A percentile compares a stretch with the other conserved stretches of the same genome.
phyloP scores from a whole-genome alignment of 2,888 invertebrate genomes.

The Notocelia uddmanniana region DNA sequence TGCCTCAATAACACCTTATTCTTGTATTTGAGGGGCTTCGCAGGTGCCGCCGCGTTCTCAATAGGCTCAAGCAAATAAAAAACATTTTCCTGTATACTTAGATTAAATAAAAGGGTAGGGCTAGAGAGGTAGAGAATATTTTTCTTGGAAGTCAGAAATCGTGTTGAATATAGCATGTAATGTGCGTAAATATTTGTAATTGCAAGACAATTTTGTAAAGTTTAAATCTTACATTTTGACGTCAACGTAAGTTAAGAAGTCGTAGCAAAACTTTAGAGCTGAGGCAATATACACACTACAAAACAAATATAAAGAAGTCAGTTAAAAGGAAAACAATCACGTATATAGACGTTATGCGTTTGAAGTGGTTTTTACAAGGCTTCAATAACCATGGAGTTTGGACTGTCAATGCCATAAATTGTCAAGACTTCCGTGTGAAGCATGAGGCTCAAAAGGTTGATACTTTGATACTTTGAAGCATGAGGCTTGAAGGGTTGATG shows the following conservation, averaged over 20 bases:
- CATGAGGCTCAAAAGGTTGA: not conserved
- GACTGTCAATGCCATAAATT: not conserved
- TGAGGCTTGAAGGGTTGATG: not conserved
- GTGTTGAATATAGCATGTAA: not conserved
- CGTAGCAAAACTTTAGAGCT: too few species aligned
- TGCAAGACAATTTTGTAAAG: not conserved
- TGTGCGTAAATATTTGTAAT: not conserved
- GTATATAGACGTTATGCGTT: not conserved
- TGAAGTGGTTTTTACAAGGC: not conserved
- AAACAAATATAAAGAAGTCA: too few species aligned
- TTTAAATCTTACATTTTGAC: too few species aligned
- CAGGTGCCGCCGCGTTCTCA: conserved; percentile 59
- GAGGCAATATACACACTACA: too few species aligned
- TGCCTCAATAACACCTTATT: conserved; percentile 50
- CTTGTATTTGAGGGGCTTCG: conserved; percentile 61
- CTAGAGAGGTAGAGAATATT: conserved; percentile 1
- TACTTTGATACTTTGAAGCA: too few species aligned
- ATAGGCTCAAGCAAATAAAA: conserved; percentile 65
- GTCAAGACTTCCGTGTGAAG: not conserved
- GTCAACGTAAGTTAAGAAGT: too few species aligned
- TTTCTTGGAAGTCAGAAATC: not conserved
- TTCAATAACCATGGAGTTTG: not conserved
- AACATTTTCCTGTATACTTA: conserved; percentile 46
- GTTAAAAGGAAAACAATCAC: not conserved
- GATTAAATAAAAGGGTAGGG: conserved; percentile 32